A percentile compares a stretch with the other conserved stretches of the same genome.
These are phyloP conservation scores for Baronia brevicornis DNA, from an alignment of 2,888 invertebrate genomes.

Conservation along the genomic window DNA sequence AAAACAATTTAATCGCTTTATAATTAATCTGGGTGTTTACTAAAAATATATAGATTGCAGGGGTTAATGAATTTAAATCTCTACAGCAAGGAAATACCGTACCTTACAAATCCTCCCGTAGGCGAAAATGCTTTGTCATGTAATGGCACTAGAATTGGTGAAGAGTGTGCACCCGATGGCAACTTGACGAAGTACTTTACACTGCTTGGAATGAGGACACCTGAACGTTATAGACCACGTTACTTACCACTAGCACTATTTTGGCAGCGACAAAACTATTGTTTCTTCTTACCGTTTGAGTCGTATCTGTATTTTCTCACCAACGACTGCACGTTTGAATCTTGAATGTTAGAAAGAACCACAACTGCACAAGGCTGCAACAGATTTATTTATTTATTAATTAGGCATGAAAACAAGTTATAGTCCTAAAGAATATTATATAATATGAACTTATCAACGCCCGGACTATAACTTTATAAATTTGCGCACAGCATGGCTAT, in stretches of 20 bases:
- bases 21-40: conserved; percentile 4
- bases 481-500: no score
- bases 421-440: no score
- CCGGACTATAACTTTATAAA: neutral
- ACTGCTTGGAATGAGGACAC: conserved; percentile 57
- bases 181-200: conserved; percentile 61
- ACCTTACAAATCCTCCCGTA: conserved; percentile 63
- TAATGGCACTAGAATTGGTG: conserved; percentile 48
- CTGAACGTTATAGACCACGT: no score
- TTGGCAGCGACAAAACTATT: no score
- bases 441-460: neutral
- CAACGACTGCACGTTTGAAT: conserved; percentile 50
- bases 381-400: conserved; percentile 19
- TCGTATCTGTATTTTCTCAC: conserved; percentile 63
- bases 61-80: no score
- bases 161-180: conserved; percentile 37
- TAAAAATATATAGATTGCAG: conserved; percentile 1
- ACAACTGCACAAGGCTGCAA: conserved; percentile 57
- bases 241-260: no score
- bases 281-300: conserved; percentile 42
- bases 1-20: conserved; percentile 2
- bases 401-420: conserved; percentile 7
- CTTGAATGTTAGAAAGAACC: conserved; percentile 53
- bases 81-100: no score
- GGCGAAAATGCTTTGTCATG: conserved; percentile 59